A percentile compares a stretch with the other conserved stretches of the same genome.
These are phyloP conservation scores for Neelides sp. DNA, from an alignment of 1,140 invertebrate genomes.

Conservation along the genomic window DNA sequence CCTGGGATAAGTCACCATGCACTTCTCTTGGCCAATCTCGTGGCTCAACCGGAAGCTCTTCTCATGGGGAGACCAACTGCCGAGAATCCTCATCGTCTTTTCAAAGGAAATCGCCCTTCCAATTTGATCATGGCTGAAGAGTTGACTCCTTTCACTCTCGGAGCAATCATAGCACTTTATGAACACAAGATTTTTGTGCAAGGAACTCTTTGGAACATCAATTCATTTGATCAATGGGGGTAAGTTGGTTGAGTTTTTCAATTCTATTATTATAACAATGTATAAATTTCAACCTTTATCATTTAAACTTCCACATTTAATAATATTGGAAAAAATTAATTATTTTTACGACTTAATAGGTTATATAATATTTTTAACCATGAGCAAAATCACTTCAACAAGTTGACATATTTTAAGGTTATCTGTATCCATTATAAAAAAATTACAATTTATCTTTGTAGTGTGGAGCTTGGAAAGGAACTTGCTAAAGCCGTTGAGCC, in stretches of 20 bases:
- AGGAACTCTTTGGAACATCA: constrained; percentile 98
- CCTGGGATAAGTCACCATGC: constrained; percentile 51
- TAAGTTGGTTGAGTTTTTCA: constrained; percentile 45
- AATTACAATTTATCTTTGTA: constrained; percentile 35
- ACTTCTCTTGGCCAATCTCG: constrained; percentile 91
- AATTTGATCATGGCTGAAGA: constrained; percentile 93
- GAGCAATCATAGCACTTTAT: constrained; percentile 89
- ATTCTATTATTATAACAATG: neutral
- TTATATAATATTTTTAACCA: no score
- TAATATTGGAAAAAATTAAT: no score
- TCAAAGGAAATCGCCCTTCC: constrained; percentile 91
- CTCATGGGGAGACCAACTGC: constrained; percentile 69
- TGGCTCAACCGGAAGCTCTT: constrained; percentile 95
- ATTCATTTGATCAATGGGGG: constrained; percentile 99
- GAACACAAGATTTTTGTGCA: constrained; percentile 99
- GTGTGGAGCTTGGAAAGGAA: constrained; percentile 95
- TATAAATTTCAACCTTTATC: no score
- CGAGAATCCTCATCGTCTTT: constrained; percentile 89
- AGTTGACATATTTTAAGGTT: constrained; percentile 20
- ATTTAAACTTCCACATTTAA: no score
- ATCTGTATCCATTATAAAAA: constrained; percentile 15
- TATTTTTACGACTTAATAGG: no score
- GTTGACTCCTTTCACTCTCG: constrained; percentile 85
- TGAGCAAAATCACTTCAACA: no score
- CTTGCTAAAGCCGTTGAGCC: constrained; percentile 94